Base-by-base conservation (phyloP, 2,888 invertebrate species). In the Agrochola lychnidis region DNA sequence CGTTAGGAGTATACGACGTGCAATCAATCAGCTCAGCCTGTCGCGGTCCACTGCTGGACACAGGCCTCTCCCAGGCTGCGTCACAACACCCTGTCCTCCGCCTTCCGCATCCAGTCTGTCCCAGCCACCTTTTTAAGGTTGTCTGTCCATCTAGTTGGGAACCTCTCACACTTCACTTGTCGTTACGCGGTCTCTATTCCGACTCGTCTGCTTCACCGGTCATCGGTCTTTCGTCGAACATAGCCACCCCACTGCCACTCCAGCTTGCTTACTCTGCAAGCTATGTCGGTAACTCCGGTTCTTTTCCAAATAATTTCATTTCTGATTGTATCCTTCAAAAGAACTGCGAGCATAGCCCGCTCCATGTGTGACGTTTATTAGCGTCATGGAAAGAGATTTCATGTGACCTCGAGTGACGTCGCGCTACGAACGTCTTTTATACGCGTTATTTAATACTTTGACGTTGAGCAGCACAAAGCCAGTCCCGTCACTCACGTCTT, bases 401-500 rank as follows among this genome's bases (percentile, higher is more conserved):
- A 30, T 30, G 40, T 73, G 73, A 57, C 63, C n/a, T 19, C 36
- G 45, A 10, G n/a, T 30, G 59, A 45, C 53, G n/a, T 53, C n/a
- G 1, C 25, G 36, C 19, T 19, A 4, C n/a, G 30, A 56, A 12
- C 14, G n/a, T n/a, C 36, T 56, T 40, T 22, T 5, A 45, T 9
- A 57, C 45, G 6, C 51, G 6, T 63, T 79, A 71, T 71, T 57
- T 56, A 78, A 64, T 71, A 59, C 59, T 42, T 51, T 64, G 42
- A 36, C 70, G 14, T 48, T 3, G 42, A 51, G 63, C 36, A 36
- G 51, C 25, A 22, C 2, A 16, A 51, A 30, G 36, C 42, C 51
- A 53, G 25, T 2, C 57, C 4, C 30, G 48, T 40, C 62, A 42
- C n/a, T 19, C 2, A 3, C n/a, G 56, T 14, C 6, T 30, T 12